Percentiles rank a stretch among this genome's conserved stretches.
These are phyloP conservation scores for Gila orcuttii DNA, from an alignment of 2,113 vertebrate species.

Conservation along the genomic window DNA sequence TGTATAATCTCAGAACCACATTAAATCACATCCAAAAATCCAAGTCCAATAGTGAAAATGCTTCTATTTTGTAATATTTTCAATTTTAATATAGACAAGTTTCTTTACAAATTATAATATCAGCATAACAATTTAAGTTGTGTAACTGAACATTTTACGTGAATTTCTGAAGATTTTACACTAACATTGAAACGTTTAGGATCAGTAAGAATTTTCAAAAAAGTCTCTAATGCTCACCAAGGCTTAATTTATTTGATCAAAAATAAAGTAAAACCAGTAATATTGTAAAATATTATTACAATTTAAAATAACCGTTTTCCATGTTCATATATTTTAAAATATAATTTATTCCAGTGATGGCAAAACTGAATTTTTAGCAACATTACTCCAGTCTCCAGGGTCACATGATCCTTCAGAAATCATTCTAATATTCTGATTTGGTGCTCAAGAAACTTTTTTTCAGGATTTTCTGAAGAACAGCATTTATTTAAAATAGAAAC, in stretches of 20 bases:
- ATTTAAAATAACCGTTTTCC: neutral
- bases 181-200: neutral
- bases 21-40: neutral
- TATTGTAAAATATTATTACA: too few species aligned
- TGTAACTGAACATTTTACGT: neutral
- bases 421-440: neutral
- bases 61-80: neutral
- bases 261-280: neutral
- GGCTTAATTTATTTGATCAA: neutral
- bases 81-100: neutral
- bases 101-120: neutral
- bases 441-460: neutral
- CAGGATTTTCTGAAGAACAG: neutral
- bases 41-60: too few species aligned
- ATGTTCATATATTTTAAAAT: too few species aligned
- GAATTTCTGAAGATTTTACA: neutral
- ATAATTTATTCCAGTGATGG: too few species aligned
- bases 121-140: neutral
- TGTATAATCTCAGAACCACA: neutral
- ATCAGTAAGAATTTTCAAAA: neutral
- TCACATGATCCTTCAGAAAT: neutral
- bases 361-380: too few species aligned
- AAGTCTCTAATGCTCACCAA: neutral
- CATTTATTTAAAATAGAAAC: neutral
- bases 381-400: neutral